Evolutionary conservation across 1,140 invertebrate species (phyloP).

Genomic region (Hermatobates lingyangjiaoensis): DNA sequence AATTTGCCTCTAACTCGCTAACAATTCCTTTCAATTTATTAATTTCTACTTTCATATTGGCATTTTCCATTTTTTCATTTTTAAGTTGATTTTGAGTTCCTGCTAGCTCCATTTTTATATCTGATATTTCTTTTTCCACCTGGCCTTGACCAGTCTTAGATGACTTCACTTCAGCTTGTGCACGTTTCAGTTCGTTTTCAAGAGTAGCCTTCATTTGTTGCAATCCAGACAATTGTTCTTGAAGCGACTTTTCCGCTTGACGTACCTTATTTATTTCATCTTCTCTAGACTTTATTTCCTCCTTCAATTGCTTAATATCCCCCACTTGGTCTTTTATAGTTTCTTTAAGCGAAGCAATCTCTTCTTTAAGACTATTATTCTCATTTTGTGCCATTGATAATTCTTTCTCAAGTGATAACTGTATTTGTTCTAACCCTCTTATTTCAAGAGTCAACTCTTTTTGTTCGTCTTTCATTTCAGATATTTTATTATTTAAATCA

Average conservation of each 20-base stretch:
- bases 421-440: not conserved
- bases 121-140: constrained; percentile 1
- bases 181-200: not conserved
- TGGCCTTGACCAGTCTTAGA: not conserved
- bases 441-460: not conserved
- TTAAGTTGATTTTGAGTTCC: constrained; percentile 6
- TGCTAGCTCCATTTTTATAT: constrained; percentile 3
- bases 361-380: not conserved
- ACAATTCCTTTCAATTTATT: not conserved
- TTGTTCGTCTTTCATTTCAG: not conserved
- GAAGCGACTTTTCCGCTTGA: not conserved
- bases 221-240: constrained; percentile 7
- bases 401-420: not conserved
- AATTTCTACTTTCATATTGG: constrained; percentile 4
- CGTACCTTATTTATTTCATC: not conserved
- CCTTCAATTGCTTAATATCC: not conserved
- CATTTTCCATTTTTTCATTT: constrained; percentile 6
- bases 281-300: not conserved
- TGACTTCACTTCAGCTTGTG: not conserved
- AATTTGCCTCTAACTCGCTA: not conserved
- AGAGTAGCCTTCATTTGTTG: not conserved
- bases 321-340: not conserved
- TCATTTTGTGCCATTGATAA: not conserved
- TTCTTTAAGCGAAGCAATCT: not conserved
- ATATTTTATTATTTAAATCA: not conserved